Base-by-base conservation (phyloP, 2,797 vertebrate species). In the Muscicapa comitata region DNA sequence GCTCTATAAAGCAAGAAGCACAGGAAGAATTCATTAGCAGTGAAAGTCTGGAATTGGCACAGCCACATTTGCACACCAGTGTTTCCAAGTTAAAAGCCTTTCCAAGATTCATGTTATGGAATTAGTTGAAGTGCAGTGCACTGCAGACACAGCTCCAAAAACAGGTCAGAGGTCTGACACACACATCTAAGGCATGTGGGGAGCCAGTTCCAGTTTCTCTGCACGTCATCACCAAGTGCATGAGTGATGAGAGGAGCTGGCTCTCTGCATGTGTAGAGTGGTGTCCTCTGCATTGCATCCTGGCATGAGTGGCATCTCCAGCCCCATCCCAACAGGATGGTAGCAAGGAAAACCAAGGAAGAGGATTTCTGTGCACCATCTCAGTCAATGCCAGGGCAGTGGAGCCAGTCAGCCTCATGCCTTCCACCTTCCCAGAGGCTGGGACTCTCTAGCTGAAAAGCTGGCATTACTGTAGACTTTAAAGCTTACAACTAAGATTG, bases 351-450 rank as follows among this genome's bases (percentile, higher is more conserved):
- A 78, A 48, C 20, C 45, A 55, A 63, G 19, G 18, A 63, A 61
- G 13, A 82, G 11, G 1, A 0, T 3, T 67, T 59, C 10, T 1
- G 5, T 47, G n/a, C 47, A 24, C 42, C 3, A 1, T 4, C 19
- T 35, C 6, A 1, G 5, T 25, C 24, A 47, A 2, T 7, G n/a
- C 17, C 21, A 47, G 42, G 71, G 17, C 29, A 57, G 24, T 11
- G 33, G 35, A 50, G 6, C 28, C 48, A 23, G 6, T 19, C 40
- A 81, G 19, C 29, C 17, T 80, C 40, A 3, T 21, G 45, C 5
- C 38, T 81, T 72, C 26, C 33, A 29, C 47, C 16, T 79, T 79
- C 31, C 17, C 23, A 54, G 29, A 73, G 1, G 1, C 42, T 45
- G 20, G 31, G 17, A 91, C 25, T 4, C 24, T 65, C 35, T 48